Percentiles rank a stretch among this genome's conserved stretches.
phyloP scores from a whole-genome alignment of 2,888 invertebrate genomes.

The Drosophila robusta region DNA sequence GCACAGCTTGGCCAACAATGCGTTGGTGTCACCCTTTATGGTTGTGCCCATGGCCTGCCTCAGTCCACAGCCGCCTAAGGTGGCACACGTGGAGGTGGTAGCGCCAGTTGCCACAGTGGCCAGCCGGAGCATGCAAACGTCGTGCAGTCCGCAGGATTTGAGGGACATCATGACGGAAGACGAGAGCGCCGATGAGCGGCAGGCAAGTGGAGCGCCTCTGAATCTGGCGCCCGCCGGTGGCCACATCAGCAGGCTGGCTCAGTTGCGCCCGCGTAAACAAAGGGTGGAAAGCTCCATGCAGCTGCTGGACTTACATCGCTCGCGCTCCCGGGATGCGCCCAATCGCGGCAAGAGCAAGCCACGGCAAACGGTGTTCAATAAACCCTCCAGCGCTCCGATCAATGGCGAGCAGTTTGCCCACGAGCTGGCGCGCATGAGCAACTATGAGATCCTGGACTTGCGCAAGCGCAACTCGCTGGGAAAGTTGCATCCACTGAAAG shows the following conservation, averaged over 20 bases:
- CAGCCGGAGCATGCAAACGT: slow-evolving; percentile 51
- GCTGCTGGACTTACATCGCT: slow-evolving; percentile 58
- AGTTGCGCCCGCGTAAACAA: slow-evolving; percentile 11
- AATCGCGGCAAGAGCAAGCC: neutral
- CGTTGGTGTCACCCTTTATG: slow-evolving; percentile 18
- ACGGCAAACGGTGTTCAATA: slow-evolving; percentile 58
- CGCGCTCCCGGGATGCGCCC: slow-evolving; percentile 28
- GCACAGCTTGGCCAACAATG: slow-evolving; percentile 32
- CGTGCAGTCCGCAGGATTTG: slow-evolving; percentile 12
- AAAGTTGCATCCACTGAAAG: slow-evolving; percentile 43
- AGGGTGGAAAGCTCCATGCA: slow-evolving; percentile 14
- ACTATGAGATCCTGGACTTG: slow-evolving; percentile 80
- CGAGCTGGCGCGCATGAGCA: slow-evolving; percentile 77
- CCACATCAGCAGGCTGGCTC: slow-evolving; percentile 19
- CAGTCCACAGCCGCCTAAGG: slow-evolving; percentile 5
- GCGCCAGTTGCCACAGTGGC: neutral
- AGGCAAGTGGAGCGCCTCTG: slow-evolving; percentile 38
- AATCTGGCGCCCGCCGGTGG: slow-evolving; percentile 50
- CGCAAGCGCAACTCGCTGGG: slow-evolving; percentile 77
- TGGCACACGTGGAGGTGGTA: neutral
- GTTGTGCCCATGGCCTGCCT: slow-evolving; percentile 39
- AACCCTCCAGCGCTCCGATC: slow-evolving; percentile 67
- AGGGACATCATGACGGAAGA: slow-evolving; percentile 64
- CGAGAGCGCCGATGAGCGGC: slow-evolving; percentile 53
- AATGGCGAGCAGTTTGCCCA: slow-evolving; percentile 79